Conservation (phyloP, 2,113 vertebrate genomes). For the Salvator merianae region DNA sequence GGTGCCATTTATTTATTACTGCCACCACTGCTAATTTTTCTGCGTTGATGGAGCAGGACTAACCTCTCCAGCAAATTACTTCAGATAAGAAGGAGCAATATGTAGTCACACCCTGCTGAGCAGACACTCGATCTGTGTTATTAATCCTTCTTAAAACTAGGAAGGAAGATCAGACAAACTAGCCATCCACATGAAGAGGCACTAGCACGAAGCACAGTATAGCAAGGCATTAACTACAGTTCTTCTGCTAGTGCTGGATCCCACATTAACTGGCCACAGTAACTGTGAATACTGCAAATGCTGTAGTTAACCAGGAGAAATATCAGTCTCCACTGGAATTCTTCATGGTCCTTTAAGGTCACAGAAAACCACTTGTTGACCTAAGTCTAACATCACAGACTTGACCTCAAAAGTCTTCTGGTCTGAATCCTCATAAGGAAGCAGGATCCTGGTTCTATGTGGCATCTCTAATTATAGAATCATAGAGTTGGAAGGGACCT, state of each 20-base stretch:
- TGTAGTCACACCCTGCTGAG: background rate
- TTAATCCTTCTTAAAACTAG: background rate
- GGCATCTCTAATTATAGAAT: too few relatives aligned
- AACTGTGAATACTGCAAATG: background rate
- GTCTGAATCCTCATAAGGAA: too few relatives aligned
- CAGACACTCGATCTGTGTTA: too few relatives aligned
- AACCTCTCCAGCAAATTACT: background rate
- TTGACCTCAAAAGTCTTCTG: too few relatives aligned
- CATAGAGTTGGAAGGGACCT: too few relatives aligned
- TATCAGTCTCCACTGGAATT: background rate
- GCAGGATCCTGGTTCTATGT: background rate
- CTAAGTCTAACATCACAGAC: too few relatives aligned
- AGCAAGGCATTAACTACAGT: background rate
- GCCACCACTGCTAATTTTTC: background rate
- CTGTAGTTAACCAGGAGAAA: background rate
- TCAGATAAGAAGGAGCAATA: background rate
- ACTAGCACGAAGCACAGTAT: background rate
- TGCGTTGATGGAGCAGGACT: background rate
- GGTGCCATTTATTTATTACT: background rate
- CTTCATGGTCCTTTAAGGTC: background rate
- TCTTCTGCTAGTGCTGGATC: background rate
- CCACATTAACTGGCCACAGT: background rate
- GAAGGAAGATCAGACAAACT: too few relatives aligned
- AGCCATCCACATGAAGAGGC: background rate
- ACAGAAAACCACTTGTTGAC: background rate